These are phyloP conservation scores for Panagrolaimus sp. DNA, from an alignment of 1,140 invertebrate species.

Conservation along the genomic window DNA sequence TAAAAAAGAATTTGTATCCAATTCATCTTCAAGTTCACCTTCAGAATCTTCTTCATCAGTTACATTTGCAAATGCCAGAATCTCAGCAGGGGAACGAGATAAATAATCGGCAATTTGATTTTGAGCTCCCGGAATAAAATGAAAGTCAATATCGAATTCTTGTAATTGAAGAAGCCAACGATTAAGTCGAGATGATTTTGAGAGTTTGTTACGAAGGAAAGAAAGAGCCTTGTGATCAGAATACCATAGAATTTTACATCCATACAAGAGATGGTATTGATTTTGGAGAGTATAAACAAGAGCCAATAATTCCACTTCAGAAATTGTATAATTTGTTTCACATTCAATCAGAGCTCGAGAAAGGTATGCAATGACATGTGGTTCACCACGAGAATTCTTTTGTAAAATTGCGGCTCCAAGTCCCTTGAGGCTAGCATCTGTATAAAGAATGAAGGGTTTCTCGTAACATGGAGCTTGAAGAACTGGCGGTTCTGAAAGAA, in stretches of 20 bases:
- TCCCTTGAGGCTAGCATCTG: conserved; percentile 62
- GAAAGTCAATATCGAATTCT: too few relatives aligned
- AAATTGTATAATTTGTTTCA: conserved; percentile 63
- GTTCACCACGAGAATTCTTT: conserved; percentile 49
- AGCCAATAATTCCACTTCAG: conserved; percentile 64
- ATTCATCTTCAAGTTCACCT: too few relatives aligned
- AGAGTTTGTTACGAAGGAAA: too few relatives aligned
- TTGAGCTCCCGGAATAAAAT: too few relatives aligned
- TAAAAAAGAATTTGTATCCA: too few relatives aligned
- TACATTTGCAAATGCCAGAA: too few relatives aligned
- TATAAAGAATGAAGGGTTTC: conserved; percentile 57
- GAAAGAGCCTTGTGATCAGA: conserved; percentile 25
- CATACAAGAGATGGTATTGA: conserved; percentile 60
- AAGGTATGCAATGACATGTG: conserved; percentile 60
- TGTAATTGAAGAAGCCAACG: too few relatives aligned
- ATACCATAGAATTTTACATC: conserved; percentile 57
- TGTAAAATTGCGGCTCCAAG: conserved; percentile 63
- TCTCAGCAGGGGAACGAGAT: too few relatives aligned
- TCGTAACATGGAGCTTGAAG: conserved; percentile 59
- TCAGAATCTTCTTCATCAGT: too few relatives aligned
- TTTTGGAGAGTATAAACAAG: conserved; percentile 48
- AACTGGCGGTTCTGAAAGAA: conserved; percentile 48
- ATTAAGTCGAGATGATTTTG: too few relatives aligned
- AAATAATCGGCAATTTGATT: too few relatives aligned
- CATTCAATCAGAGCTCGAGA: conserved; percentile 48